Base-by-base conservation (phyloP, 23 tunicate genomes). In the Styela clava region DNA sequence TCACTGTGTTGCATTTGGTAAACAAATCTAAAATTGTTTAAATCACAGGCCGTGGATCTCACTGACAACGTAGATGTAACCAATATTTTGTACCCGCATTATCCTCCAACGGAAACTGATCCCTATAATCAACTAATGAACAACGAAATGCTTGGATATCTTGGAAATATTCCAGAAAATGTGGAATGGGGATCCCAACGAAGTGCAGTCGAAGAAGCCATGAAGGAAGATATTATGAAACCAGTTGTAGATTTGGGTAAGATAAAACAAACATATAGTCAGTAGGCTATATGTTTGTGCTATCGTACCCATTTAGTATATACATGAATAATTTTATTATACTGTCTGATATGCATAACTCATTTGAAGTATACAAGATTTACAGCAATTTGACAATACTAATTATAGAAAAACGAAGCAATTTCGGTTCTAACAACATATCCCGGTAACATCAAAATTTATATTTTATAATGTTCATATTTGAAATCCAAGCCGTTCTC, bases 151-250 rank as follows among this genome's bases (percentile, higher is more conserved):
- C 82, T 82, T 34, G 34, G 62, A 7, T 93, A 84, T 69, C 64
- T 93, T 29, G 89, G 86, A 24, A 65, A 24, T 18, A 93, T 93
- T 35, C 98, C 98, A 34, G 79, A 51, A 0, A 31, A 82, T 31
- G 98, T 93, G 1, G 86, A 84, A 2, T 93, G 98, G 98, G 93
- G 98, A 33, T 92, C 89, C 12, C 98, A 93, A 81, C 78, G 87
- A 2, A 74, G 74, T 68, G 89, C 28, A 2, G 98, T 93, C 35
- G 87, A 85, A 64, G 52, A 81, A 0, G 87, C 87, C 25, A 92
- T 88, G 73, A 33, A 71, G 31, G 98, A 86, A 31, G 98, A 93
- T 76, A 87, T 93, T 61, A 93, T 93, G 98, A 93, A 93, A 61
- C 94, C 94, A 34, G 93, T 87, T 18, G 83, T 93, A 16, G 89